These are phyloP conservation scores for Acleris holmiana DNA, from an alignment of 2,888 invertebrate genomes.

Conservation along the genomic window DNA sequence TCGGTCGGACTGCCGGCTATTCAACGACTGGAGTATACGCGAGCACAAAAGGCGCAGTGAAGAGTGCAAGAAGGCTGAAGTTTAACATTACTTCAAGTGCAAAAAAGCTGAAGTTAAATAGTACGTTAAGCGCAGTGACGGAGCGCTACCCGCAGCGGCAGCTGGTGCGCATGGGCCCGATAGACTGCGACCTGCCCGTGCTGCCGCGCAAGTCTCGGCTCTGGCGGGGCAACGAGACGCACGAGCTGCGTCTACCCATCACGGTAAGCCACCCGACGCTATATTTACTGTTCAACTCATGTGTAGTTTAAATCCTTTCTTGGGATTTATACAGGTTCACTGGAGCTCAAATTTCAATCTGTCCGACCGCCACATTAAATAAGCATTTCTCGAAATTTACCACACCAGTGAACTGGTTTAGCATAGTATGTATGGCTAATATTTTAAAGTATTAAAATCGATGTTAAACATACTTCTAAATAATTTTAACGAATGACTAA, in stretches of 20 bases:
- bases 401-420: too few relatives aligned
- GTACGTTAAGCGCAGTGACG: constrained; percentile 64
- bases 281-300: too few relatives aligned
- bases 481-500: too few relatives aligned
- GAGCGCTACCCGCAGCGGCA: constrained; percentile 77
- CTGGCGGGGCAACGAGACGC: constrained; percentile 89
- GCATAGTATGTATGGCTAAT: too few relatives aligned
- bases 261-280: constrained; percentile 77
- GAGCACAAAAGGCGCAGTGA: constrained; percentile 67
- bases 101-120: constrained; percentile 75
- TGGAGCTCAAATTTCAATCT: too few relatives aligned
- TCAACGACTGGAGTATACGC: constrained; percentile 64
- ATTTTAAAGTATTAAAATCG: too few relatives aligned
- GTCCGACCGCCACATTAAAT: too few relatives aligned
- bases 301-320: too few relatives aligned
- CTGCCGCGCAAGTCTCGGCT: constrained; percentile 86
- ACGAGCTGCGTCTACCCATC: constrained; percentile 87
- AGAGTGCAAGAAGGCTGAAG: constrained; percentile 77
- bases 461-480: too few relatives aligned
- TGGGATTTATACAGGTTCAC: too few relatives aligned
- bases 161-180: constrained; percentile 86
- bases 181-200: constrained; percentile 87
- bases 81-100: constrained; percentile 70
- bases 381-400: too few relatives aligned
- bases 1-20: constrained; percentile 60